These are phyloP conservation scores for Muschampia plurimacula DNA, from an alignment of 2,888 invertebrate genomes.

Conservation along the genomic window DNA sequence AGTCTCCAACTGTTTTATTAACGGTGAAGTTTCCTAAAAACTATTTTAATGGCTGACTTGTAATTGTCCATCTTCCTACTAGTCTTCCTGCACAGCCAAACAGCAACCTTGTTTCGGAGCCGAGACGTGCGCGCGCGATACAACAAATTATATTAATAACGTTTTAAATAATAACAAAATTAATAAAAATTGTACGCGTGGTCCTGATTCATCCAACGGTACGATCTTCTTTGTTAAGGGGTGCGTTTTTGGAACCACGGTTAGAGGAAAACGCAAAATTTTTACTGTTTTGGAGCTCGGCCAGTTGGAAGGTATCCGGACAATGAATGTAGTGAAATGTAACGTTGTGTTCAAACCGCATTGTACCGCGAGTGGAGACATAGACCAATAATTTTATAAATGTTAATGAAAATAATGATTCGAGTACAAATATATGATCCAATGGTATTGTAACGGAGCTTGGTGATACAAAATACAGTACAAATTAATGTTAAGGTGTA, in stretches of 20 bases:
- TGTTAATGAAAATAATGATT: conserved; percentile 49
- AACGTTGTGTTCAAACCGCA: conserved; percentile 76
- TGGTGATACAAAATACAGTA: conserved; percentile 76
- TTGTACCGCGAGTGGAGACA: conserved; percentile 73
- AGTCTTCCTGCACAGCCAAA: conserved; percentile 79
- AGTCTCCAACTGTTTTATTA: conserved; percentile 9
- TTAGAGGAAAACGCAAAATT: conserved; percentile 62
- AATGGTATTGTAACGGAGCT: conserved; percentile 69
- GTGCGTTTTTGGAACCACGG: conserved; percentile 65
- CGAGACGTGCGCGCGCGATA: conserved; percentile 69
- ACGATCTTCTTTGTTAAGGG: conserved; percentile 57
- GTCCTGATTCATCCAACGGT: conserved; percentile 43
- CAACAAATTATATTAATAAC: conserved; percentile 85
- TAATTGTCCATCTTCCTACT: conserved; percentile 64
- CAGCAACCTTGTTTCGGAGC: conserved; percentile 55
- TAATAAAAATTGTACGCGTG: conserved; percentile 82
- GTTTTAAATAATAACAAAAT: conserved; percentile 84
- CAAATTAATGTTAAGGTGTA: conserved; percentile 82
- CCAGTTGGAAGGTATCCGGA: conserved; percentile 51
- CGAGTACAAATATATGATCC: conserved; percentile 76
- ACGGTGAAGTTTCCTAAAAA: conserved; percentile 37
- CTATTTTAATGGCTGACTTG: conserved; percentile 18
- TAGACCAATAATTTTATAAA: conserved; percentile 55
- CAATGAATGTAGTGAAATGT: conserved; percentile 76
- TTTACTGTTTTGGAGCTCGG: conserved; percentile 64